Conservation (phyloP, 1,140 invertebrate species). For the Odontomachus brunneus region DNA sequence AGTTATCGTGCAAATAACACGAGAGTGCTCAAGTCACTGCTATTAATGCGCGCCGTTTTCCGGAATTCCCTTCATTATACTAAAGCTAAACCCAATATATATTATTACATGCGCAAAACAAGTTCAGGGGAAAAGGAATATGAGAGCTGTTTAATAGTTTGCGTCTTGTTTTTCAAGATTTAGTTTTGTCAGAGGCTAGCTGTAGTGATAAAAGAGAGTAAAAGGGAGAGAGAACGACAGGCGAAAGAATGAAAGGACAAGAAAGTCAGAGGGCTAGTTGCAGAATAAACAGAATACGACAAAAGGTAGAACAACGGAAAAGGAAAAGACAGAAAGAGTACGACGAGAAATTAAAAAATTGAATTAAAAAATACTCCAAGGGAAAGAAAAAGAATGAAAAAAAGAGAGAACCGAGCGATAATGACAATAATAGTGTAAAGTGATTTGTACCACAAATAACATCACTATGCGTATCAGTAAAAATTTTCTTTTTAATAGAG, state of each 20-base stretch:
- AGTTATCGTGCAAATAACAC: constrained; percentile 1
- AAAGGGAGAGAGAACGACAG: neutral
- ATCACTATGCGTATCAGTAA: constrained; percentile 3
- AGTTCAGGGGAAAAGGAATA: constrained; percentile 60
- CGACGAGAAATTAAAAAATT: neutral
- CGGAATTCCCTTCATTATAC: neutral
- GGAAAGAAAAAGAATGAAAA: constrained; percentile 33
- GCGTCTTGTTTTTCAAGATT: constrained; percentile 73
- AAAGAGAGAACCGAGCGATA: constrained; percentile 71
- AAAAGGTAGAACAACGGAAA: neutral
- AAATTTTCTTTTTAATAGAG: neutral
- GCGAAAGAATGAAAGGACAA: neutral
- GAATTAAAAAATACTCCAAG: constrained; percentile 43
- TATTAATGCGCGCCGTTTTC: neutral
- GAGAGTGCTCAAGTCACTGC: neutral
- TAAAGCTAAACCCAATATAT: constrained; percentile 46
- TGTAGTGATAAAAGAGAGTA: constrained; percentile 24
- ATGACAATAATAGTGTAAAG: constrained; percentile 82
- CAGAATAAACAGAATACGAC: neutral
- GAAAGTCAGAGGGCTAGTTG: neutral
- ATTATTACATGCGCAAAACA: constrained; percentile 39
- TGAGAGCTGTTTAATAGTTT: constrained; percentile 67
- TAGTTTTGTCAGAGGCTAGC: constrained; percentile 73
- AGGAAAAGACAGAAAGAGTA: constrained; percentile 8
- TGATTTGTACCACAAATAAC: constrained; percentile 71